These are phyloP conservation scores for Sebastes cheni DNA, from an alignment of 2,797 vertebrate species.

Conservation along the genomic window DNA sequence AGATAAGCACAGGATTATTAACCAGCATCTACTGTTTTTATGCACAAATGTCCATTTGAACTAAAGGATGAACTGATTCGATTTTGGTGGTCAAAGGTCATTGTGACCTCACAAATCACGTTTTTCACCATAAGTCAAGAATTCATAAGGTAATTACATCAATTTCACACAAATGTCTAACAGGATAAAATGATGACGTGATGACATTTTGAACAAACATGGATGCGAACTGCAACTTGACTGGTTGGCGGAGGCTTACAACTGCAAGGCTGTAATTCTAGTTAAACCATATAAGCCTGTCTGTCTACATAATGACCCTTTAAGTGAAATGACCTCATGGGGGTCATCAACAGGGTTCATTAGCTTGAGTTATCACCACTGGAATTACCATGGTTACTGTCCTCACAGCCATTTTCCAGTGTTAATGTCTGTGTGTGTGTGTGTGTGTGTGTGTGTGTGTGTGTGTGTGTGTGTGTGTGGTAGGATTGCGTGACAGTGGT, in stretches of 20 bases:
- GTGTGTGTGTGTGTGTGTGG: not conserved
- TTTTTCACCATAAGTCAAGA: too few relatives aligned
- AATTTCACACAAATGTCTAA: too few relatives aligned
- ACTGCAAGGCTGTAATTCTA: too few relatives aligned
- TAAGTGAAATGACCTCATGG: slow-evolving; percentile 46
- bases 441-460: not conserved
- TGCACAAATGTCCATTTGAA: too few relatives aligned
- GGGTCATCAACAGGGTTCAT: slow-evolving; percentile 38
- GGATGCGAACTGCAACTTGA: too few relatives aligned
- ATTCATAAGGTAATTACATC: too few relatives aligned
- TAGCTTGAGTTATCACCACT: slow-evolving; percentile 8
- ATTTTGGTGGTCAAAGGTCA: too few relatives aligned
- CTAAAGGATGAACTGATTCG: rapidly evolving
- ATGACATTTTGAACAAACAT: too few relatives aligned
- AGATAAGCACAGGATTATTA: not conserved
- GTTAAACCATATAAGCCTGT: not conserved
- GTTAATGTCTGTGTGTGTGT: not conserved
- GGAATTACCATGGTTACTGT: slow-evolving; percentile 32
- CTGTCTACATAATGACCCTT: slow-evolving; percentile 45
- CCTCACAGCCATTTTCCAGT: not conserved
- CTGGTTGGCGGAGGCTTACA: too few relatives aligned
- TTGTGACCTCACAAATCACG: too few relatives aligned
- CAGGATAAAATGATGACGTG: too few relatives aligned
- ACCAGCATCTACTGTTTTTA: not conserved
- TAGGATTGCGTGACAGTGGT: slow-evolving; percentile 40